Evolutionary conservation across 1,140 invertebrate species (phyloP).

Genomic region (Microplitis mediator): DNA sequence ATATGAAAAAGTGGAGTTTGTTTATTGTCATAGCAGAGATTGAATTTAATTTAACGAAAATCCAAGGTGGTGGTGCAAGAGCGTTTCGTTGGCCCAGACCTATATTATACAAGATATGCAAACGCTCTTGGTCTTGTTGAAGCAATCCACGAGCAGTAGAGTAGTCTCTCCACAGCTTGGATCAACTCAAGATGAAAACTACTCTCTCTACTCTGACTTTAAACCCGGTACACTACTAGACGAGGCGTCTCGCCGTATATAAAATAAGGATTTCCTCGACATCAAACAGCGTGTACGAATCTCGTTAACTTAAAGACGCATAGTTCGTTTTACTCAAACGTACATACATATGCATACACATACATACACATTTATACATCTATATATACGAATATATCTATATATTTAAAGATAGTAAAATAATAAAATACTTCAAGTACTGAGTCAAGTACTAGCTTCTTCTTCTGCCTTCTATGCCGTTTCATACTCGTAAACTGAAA

Average conservation of each 20-base stretch:
- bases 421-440: no score
- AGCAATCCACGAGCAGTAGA: not conserved
- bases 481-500: no score
- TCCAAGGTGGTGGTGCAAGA: not conserved
- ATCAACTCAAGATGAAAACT: constrained; percentile 7
- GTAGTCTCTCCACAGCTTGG: not conserved
- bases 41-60: not conserved
- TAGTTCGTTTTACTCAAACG: not conserved
- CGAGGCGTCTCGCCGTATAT: not conserved
- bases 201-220: not conserved
- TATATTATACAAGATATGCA: constrained; percentile 3
- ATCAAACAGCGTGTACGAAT: constrained; percentile 26
- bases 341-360: not conserved
- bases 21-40: not conserved
- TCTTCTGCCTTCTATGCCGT: no score
- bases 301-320: constrained; percentile 21
- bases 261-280: constrained; percentile 20
- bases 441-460: no score
- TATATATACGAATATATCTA: no score
- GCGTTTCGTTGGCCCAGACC: not conserved
- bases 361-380: no score
- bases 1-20: not conserved
- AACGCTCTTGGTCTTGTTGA: constrained; percentile 5
- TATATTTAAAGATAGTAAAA: no score
- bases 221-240: not conserved